Conservation (phyloP, 2,113 vertebrate genomes). For the Platysternon megacephalum region DNA sequence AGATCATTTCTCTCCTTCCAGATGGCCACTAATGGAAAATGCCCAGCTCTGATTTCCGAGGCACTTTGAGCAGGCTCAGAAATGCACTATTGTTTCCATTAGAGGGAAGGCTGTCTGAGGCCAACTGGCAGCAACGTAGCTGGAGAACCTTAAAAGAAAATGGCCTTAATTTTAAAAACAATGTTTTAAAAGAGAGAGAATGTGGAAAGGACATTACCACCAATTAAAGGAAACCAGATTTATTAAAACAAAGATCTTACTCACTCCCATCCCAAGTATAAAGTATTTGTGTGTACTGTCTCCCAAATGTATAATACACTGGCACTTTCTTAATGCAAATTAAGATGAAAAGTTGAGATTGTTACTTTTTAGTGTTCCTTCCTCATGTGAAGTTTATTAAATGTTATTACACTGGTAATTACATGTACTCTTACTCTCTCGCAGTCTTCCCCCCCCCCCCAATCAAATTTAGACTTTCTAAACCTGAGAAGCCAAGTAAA, state of each 20-base stretch:
- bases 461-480: accelerated
- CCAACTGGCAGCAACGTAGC: slow-evolving; percentile 56
- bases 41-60: slow-evolving; percentile 71
- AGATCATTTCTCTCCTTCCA: slow-evolving; percentile 66
- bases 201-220: slow-evolving; percentile 32
- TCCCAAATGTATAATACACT: neutral
- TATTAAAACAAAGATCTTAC: neutral
- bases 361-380: neutral
- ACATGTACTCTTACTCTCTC: neutral
- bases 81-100: slow-evolving; percentile 66
- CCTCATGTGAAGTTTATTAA: neutral
- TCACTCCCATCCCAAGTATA: neutral
- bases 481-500: neutral
- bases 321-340: neutral
- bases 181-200: neutral
- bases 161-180: slow-evolving; percentile 31
- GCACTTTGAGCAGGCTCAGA: slow-evolving; percentile 54
- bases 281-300: neutral
- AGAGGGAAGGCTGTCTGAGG: slow-evolving; percentile 20
- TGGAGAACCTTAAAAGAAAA: slow-evolving; percentile 62
- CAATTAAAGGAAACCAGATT: slow-evolving; percentile 25
- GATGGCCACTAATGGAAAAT: slow-evolving; percentile 70
- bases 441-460: neutral
- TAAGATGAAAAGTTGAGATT: neutral
- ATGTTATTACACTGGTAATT: neutral